Evolutionary conservation across 2,797 vertebrate genomes (phyloP).

Genomic region (Aphelocoma californica): DNA sequence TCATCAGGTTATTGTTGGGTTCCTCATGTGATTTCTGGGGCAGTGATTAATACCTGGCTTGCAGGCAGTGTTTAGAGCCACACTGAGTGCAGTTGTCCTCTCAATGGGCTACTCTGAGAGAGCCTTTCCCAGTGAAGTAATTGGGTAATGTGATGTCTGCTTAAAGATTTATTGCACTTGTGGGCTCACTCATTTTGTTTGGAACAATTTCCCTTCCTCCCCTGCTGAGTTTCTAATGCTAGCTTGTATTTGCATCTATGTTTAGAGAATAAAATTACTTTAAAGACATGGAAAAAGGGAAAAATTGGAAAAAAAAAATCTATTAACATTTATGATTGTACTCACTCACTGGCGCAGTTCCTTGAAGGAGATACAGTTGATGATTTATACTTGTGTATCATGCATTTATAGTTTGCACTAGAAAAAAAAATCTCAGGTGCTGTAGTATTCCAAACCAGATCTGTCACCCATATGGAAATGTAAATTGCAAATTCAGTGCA

Average conservation of each 20-base stretch:
- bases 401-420: background rate
- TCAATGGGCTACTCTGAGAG: background rate
- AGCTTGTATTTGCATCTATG: background rate
- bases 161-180: background rate
- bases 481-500: background rate
- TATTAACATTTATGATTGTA: background rate
- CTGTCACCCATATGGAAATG: conserved; percentile 22
- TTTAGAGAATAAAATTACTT: background rate
- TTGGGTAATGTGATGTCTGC: background rate
- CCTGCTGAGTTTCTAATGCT: background rate
- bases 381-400: background rate
- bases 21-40: background rate
- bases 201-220: background rate
- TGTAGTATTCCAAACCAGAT: background rate
- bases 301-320: background rate
- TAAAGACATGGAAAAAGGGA: background rate
- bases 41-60: conserved; percentile 9
- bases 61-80: background rate
- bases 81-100: background rate
- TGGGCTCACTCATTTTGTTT: background rate
- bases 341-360: background rate
- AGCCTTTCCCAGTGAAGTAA: background rate
- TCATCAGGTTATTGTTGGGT: background rate
- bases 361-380: background rate
- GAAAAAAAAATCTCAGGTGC: background rate